A percentile compares a stretch with the other conserved stretches of the same genome.
phyloP scores from a whole-genome alignment of 23 tunicate species.

The Oikopleura albicans region DNA sequence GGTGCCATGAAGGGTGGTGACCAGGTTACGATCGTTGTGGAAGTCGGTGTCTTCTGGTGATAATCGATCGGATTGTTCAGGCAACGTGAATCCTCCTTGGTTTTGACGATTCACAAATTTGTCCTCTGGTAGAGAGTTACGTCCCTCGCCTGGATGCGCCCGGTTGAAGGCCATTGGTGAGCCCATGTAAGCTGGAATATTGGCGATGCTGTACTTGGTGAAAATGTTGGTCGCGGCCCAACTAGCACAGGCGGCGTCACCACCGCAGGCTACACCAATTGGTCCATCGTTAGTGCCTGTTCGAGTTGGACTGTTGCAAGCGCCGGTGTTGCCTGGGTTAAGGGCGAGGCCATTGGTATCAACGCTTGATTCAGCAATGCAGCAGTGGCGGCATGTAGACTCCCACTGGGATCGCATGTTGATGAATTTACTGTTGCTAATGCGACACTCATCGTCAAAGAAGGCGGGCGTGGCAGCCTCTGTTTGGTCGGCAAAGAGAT shows the following conservation, averaged over 20 bases:
- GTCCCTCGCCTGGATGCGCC: neutral
- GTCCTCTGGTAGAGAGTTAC: neutral
- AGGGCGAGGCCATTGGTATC: no score
- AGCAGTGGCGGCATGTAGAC: neutral
- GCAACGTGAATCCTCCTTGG: neutral
- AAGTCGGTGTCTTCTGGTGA: neutral
- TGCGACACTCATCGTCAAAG: constrained; percentile 1
- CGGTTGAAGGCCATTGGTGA: neutral
- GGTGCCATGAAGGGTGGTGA: neutral
- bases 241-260: neutral
- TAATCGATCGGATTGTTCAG: neutral
- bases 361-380: neutral
- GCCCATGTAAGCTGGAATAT: neutral
- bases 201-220: neutral
- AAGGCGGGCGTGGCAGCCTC: neutral
- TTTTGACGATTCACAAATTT: neutral
- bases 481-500: neutral
- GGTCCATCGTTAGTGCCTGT: neutral
- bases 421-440: neutral
- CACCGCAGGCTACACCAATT: neutral
- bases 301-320: no score
- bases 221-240: neutral
- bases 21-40: neutral
- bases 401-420: constrained; percentile 1
- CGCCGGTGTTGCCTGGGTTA: no score